Base-by-base conservation (phyloP, 92 coral and sea anemone species). In the Metridium senile region DNA sequence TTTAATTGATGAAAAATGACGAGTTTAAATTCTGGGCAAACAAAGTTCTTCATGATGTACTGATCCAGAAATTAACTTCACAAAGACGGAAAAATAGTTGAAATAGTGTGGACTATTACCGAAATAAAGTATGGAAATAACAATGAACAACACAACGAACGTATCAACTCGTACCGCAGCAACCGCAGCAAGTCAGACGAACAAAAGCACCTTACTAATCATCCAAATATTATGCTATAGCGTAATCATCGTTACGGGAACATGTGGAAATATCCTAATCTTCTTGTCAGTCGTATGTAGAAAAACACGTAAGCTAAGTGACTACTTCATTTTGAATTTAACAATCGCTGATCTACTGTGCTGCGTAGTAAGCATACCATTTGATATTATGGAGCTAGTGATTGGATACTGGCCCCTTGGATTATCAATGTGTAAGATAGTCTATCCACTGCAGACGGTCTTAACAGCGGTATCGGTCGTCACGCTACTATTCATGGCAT, bases 401-500 rank as follows among this genome's bases (percentile, higher is more conserved):
- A 27, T 75, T 0, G 82, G 69, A 16, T 79, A 83, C 18, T 86
- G 90, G 90, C 86, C 86, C 9, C 67, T 86, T 25, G 90, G 86
- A 0, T 26, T 62, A 1, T 61, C 65, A 30, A 85, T 86, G 68
- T 86, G 90, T 33, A 86, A 83, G 59, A 33, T 82, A 58, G 87
- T 89, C 1, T 89, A 89, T 45, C 94, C 94, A 0, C 34, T 86
- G 27, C 94, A 90, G 75, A 86, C 94, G 7, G 52, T 90, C 7
- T 57, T 90, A 9, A 82, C 82, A 81, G 79, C 78, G 0, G 80
- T 80, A 7, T 87, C 94, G 1, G 94, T 90, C 27, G 39, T 87
- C 11, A 86, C 94, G 21, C 54, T 90, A 33, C 31, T 90, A 28
- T 86, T 59, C 43, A 71, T 90, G 82, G 85, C 92, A 34, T 21